These are phyloP conservation scores for Esox lucius DNA, from an alignment of 2,797 vertebrate species.

Conservation along the genomic window DNA sequence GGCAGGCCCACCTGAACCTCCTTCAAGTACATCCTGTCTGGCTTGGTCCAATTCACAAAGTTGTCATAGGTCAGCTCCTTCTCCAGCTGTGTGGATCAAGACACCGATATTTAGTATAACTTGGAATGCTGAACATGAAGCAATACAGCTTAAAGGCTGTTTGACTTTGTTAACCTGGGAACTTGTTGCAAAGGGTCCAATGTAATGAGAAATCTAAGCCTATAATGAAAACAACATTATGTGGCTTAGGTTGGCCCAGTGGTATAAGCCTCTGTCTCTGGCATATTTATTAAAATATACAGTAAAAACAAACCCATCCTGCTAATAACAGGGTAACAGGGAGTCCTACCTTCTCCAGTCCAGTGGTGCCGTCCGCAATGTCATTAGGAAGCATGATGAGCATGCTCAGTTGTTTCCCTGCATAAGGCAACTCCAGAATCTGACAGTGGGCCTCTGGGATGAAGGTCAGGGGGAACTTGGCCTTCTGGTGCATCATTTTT, in stretches of 20 bases:
- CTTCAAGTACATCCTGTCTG: slow-evolving; percentile 74
- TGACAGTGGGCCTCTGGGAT: slow-evolving; percentile 69
- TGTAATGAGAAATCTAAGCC: no score
- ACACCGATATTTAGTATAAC: no score
- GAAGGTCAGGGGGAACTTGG: slow-evolving; percentile 70
- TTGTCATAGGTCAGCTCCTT: slow-evolving; percentile 78
- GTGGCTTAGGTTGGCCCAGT: no score
- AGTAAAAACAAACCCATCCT: neutral
- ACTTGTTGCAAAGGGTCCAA: no score
- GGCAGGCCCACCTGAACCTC: slow-evolving; percentile 80
- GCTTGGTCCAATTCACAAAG: slow-evolving; percentile 79
- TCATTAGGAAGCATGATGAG: slow-evolving; percentile 82
- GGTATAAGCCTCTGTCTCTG: no score
- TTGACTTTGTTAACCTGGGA: no score
- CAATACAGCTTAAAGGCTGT: no score
- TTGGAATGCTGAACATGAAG: no score
- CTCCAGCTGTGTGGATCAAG: slow-evolving; percentile 77
- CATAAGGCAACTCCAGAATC: slow-evolving; percentile 86
- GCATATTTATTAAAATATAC: neutral
- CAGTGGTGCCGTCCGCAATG: slow-evolving; percentile 74
- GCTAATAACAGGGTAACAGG: neutral
- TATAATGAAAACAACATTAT: no score
- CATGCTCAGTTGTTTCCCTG: slow-evolving; percentile 80
- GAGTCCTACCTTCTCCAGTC: slow-evolving; percentile 76
- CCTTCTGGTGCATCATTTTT: slow-evolving; percentile 85